phyloP scores from a whole-genome alignment of 2,113 vertebrate genomes.

The Rhabdornis inornatus region DNA sequence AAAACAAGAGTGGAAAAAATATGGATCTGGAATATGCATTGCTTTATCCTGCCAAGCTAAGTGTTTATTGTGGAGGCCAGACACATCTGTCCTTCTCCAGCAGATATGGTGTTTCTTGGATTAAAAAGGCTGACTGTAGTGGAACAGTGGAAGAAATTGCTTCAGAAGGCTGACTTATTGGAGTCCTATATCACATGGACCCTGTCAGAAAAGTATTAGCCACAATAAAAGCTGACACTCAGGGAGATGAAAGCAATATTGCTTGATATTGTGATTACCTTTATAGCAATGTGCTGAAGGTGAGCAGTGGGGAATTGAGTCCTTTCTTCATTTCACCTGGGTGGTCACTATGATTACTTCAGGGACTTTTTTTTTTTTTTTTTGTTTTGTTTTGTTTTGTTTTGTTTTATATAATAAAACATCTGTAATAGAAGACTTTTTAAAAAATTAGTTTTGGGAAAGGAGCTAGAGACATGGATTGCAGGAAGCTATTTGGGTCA shows the following conservation, averaged over 20 bases:
- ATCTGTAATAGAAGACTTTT: not conserved
- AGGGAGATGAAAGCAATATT: not conserved
- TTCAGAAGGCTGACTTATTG: constrained; percentile 39
- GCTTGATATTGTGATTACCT: not conserved
- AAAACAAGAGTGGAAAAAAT: constrained; percentile 63
- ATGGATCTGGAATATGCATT: constrained; percentile 62
- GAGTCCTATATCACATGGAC: not conserved
- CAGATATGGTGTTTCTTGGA: constrained; percentile 66
- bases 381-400: not conserved
- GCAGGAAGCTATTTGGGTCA: constrained; percentile 24
- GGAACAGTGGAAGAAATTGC: constrained; percentile 55
- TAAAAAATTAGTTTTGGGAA: not conserved
- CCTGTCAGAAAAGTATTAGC: constrained; percentile 27
- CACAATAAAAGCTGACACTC: not conserved
- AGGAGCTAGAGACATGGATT: not conserved
- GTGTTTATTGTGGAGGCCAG: constrained; percentile 62
- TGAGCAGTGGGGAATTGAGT: not conserved
- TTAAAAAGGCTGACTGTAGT: constrained; percentile 30
- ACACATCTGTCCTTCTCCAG: constrained; percentile 59
- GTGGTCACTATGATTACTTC: not conserved
- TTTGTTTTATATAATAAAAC: constrained; percentile 1
- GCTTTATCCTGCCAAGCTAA: constrained; percentile 54
- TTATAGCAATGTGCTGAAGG: not conserved
- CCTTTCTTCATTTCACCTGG: not conserved
- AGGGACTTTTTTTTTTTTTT: not conserved